phyloP scores from a whole-genome alignment of 2,888 invertebrate genomes.

The Drosophila stalkeri region DNA sequence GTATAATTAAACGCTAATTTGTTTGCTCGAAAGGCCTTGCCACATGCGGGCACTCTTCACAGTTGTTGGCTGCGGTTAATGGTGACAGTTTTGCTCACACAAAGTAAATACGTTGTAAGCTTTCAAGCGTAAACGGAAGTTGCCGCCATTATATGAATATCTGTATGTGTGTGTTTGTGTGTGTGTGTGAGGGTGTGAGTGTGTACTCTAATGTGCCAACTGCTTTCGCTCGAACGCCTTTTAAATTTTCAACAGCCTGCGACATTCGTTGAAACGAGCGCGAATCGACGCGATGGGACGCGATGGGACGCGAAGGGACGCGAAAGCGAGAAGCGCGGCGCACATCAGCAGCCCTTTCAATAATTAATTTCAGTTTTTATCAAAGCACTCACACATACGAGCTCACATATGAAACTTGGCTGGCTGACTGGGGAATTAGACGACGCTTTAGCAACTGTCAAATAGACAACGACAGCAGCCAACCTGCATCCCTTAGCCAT shows the following conservation, averaged over 20 bases:
- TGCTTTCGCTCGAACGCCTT: constrained; percentile 81
- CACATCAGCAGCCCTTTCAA: constrained; percentile 60
- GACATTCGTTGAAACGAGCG: constrained; percentile 52
- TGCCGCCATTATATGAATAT: constrained; percentile 13
- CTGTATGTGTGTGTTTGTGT: constrained; percentile 18
- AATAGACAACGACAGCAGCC: constrained; percentile 62
- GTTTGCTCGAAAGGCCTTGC: constrained; percentile 60
- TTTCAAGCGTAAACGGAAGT: constrained; percentile 69
- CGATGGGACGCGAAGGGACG: not conserved
- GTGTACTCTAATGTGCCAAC: constrained; percentile 72
- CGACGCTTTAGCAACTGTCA: constrained; percentile 53
- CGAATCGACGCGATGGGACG: constrained; percentile 37
- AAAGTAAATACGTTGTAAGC: constrained; percentile 66
- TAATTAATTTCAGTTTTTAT: constrained; percentile 81
- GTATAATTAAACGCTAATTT: constrained; percentile 71
- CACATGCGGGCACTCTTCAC: constrained; percentile 51
- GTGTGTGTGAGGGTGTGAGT: constrained; percentile 23
- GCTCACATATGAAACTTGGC: constrained; percentile 14
- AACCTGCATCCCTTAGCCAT: not conserved
- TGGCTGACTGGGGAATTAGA: constrained; percentile 63
- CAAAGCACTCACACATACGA: constrained; percentile 58
- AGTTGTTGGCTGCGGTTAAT: constrained; percentile 59
- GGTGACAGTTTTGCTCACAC: constrained; percentile 69
- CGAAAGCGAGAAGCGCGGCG: constrained; percentile 41
- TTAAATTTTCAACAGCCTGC: constrained; percentile 71